Evolutionary conservation across 2,797 vertebrate species (phyloP).

Genomic region (Amblyraja radiata): DNA sequence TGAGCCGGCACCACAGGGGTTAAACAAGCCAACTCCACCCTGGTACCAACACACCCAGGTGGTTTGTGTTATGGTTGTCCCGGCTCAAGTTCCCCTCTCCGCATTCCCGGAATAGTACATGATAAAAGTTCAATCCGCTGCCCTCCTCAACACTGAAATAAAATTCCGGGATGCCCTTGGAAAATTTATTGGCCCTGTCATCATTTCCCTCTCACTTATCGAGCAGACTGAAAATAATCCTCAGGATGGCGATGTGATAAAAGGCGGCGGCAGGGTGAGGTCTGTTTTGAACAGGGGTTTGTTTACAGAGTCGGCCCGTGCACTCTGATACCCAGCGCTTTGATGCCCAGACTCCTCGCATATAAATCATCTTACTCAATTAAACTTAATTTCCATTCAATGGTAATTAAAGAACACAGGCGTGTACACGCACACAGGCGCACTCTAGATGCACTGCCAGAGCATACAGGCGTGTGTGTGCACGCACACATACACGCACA

Average conservation of each 20-base stretch:
- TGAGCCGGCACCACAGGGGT: background rate
- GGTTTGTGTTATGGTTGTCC: slow-evolving; percentile 9
- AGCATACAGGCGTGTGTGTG: no score
- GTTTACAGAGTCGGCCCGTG: background rate
- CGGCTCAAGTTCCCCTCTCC: background rate
- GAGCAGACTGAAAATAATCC: background rate
- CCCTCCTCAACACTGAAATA: slow-evolving; percentile 9
- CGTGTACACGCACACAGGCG: background rate
- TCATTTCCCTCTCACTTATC: background rate
- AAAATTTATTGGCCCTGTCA: slow-evolving; percentile 18
- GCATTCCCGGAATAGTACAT: slow-evolving; percentile 19
- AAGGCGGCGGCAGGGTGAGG: background rate
- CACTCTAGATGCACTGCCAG: background rate
- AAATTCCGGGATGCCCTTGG: background rate
- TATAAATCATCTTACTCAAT: no score
- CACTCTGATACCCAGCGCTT: background rate
- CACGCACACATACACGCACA: background rate
- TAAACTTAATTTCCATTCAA: background rate
- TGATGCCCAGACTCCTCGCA: background rate
- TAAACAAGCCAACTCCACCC: background rate
- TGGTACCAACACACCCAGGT: background rate
- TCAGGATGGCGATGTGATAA: background rate
- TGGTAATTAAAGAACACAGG: background rate
- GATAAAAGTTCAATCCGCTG: background rate
- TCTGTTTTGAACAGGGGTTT: background rate